These are phyloP conservation scores for Lates calcarifer DNA, from an alignment of 2,113 vertebrate species.

Conservation along the genomic window DNA sequence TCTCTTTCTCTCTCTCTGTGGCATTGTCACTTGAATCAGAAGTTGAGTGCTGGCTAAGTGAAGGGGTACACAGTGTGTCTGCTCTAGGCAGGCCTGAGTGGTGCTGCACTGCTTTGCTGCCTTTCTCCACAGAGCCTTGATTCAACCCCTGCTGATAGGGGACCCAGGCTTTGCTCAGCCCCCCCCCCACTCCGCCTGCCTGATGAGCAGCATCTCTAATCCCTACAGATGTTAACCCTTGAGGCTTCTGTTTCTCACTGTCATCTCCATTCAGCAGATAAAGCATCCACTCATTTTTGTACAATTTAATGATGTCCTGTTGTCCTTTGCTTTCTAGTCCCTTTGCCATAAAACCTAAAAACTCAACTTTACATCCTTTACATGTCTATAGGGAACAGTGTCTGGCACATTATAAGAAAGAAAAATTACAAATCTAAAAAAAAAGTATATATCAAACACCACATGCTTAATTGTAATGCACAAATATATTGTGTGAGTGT, in stretches of 20 bases:
- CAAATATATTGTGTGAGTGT: neutral
- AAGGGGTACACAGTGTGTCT: conserved; percentile 72
- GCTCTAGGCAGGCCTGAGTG: conserved; percentile 73
- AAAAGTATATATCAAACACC: neutral
- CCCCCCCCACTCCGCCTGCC: conserved; percentile 8
- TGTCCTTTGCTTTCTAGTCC: conserved; percentile 7
- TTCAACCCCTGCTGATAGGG: conserved; percentile 70
- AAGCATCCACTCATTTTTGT: conserved; percentile 20
- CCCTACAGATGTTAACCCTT: conserved; percentile 53
- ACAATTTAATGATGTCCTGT: conserved; percentile 19
- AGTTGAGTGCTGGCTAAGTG: conserved; percentile 76
- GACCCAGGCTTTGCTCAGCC: conserved; percentile 47
- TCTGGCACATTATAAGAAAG: neutral
- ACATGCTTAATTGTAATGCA: neutral
- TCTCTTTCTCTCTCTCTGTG: conserved; percentile 49
- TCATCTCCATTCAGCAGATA: conserved; percentile 15
- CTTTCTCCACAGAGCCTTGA: conserved; percentile 68
- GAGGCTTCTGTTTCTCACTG: conserved; percentile 10
- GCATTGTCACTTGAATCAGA: conserved; percentile 79
- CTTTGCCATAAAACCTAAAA: neutral
- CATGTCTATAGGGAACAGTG: neutral
- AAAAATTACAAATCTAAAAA: neutral
- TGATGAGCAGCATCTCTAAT: conserved; percentile 61
- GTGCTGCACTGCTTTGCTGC: conserved; percentile 64
- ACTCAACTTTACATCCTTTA: neutral